Conservation (phyloP, 1,140 invertebrate species). For the Zelostemma sp. region DNA sequence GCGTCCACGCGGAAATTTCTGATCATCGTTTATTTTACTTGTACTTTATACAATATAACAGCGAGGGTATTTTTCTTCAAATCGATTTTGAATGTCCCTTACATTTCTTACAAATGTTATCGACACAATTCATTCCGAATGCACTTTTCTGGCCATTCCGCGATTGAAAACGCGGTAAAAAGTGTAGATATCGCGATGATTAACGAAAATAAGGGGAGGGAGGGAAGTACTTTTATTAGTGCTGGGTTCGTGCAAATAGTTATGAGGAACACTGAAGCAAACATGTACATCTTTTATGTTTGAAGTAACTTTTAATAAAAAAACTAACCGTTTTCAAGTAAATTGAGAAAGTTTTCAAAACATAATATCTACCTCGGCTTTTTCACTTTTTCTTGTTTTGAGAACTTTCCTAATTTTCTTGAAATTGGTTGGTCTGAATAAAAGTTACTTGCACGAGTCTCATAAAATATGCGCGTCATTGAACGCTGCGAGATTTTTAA, state of each 20-base stretch:
- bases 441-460: neutral
- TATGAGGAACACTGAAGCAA: neutral
- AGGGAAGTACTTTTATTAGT: neutral
- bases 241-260: neutral
- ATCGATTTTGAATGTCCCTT: neutral
- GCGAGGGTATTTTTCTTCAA: neutral
- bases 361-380: constrained; percentile 2
- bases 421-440: neutral
- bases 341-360: constrained; percentile 10
- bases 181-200: too few relatives aligned
- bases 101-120: neutral
- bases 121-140: too few relatives aligned
- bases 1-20: neutral
- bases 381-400: neutral
- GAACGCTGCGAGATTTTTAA: neutral
- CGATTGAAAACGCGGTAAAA: too few relatives aligned
- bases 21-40: constrained; percentile 1
- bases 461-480: neutral
- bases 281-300: constrained; percentile 3
- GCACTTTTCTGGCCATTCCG: too few relatives aligned
- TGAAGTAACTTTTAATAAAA: constrained; percentile 6
- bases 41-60: neutral
- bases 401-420: neutral
- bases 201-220: too few relatives aligned
- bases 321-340: constrained; percentile 5